A percentile compares a stretch with the other conserved stretches of the same genome.
Conservation (phyloP, 2,888 invertebrate species). For the Sceliomorpha sp. region DNA sequence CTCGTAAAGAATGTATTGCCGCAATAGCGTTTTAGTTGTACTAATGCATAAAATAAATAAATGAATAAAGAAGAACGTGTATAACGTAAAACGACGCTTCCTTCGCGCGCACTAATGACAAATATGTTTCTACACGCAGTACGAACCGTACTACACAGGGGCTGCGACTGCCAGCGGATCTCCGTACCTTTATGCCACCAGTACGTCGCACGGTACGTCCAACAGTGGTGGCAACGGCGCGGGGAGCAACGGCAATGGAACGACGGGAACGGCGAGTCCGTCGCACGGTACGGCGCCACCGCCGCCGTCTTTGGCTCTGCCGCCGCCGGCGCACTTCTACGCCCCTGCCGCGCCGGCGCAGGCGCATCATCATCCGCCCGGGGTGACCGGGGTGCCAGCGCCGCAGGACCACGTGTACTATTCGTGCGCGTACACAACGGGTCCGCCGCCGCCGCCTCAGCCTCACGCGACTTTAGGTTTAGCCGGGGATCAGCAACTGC, state of each 20-base stretch:
- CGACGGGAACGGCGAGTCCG: slow-evolving; percentile 67
- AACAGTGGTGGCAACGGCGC: slow-evolving; percentile 64
- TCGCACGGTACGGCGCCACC: slow-evolving; percentile 61
- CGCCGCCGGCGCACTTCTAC: slow-evolving; percentile 68
- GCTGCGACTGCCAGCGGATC: slow-evolving; percentile 76
- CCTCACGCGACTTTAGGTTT: slow-evolving; percentile 70
- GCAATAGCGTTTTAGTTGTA: too few species aligned
- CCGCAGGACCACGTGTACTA: slow-evolving; percentile 76
- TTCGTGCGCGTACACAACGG: slow-evolving; percentile 69
- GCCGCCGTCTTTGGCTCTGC: slow-evolving; percentile 63
- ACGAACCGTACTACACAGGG: slow-evolving; percentile 78
- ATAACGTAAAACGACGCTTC: too few species aligned
- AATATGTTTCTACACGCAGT: slow-evolving; percentile 65
- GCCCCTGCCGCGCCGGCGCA: slow-evolving; percentile 66
- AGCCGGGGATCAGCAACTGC: slow-evolving; percentile 73
- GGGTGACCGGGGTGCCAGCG: slow-evolving; percentile 68
- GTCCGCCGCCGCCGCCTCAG: slow-evolving; percentile 67
- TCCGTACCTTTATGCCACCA: slow-evolving; percentile 80
- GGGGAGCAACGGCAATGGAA: slow-evolving; percentile 64
- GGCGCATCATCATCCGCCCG: slow-evolving; percentile 55
- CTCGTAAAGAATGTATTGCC: too few species aligned
- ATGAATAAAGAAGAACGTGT: background rate
- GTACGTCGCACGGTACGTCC: slow-evolving; percentile 74
- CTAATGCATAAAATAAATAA: background rate
- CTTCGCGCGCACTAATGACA: too few species aligned